These are phyloP conservation scores for Galeopterus variegatus DNA, from an alignment of 2,113 vertebrate genomes.

Conservation along the genomic window DNA sequence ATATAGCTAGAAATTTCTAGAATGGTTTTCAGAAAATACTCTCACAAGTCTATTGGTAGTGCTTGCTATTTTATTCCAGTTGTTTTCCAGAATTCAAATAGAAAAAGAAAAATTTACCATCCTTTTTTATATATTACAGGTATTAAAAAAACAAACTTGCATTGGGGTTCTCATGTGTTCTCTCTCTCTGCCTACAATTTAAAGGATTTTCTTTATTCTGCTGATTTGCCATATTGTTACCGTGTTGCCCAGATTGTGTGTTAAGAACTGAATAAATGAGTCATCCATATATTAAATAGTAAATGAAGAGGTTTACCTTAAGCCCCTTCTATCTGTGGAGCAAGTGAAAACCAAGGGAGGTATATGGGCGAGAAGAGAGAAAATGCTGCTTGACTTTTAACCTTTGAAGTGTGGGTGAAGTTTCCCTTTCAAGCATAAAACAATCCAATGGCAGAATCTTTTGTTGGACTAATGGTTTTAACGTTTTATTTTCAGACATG, in stretches of 20 bases:
- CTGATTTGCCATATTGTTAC: not conserved
- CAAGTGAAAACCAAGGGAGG: not conserved
- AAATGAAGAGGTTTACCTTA: not conserved
- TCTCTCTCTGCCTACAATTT: not conserved
- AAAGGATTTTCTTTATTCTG: not conserved
- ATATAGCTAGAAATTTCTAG: constrained; percentile 23
- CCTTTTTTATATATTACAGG: not conserved
- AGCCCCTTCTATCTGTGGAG: not conserved
- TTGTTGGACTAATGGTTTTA: constrained; percentile 75
- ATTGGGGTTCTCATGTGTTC: not conserved
- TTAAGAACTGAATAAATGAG: not conserved
- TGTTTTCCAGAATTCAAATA: constrained; percentile 67
- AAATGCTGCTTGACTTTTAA: not conserved
- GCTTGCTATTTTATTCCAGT: not conserved
- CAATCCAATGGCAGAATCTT: not conserved
- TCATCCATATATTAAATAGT: not conserved
- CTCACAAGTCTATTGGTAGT: not conserved
- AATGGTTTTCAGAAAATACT: constrained; percentile 75
- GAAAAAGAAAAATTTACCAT: not conserved
- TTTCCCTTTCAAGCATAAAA: not conserved
- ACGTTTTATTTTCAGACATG: constrained; percentile 82
- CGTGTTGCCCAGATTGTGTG: not conserved
- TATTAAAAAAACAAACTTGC: constrained; percentile 36
- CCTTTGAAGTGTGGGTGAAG: not conserved
- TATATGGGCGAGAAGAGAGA: not conserved